These are phyloP conservation scores for Porphyrio hochstetteri DNA, from an alignment of 2,113 vertebrate genomes.

Conservation along the genomic window DNA sequence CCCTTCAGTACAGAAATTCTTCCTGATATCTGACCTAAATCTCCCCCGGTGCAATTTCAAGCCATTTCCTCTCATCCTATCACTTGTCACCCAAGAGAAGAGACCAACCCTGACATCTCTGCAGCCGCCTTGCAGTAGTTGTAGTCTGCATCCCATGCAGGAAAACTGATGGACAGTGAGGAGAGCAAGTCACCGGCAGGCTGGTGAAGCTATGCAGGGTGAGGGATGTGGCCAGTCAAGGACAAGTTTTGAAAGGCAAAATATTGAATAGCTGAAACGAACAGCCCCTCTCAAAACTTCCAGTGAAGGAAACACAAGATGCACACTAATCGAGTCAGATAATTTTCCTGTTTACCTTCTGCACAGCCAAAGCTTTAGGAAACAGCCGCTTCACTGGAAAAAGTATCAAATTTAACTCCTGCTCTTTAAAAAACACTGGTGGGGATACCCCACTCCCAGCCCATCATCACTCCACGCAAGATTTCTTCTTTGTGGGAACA, in stretches of 20 bases:
- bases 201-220: background rate
- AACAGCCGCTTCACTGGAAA: background rate
- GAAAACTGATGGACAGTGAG: background rate
- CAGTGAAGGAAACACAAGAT: background rate
- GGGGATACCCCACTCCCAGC: background rate
- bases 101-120: too few relatives aligned
- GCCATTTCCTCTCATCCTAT: too few relatives aligned
- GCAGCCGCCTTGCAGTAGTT: too few relatives aligned
- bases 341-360: conserved; percentile 1
- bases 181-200: background rate
- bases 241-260: background rate
- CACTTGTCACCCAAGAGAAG: too few relatives aligned
- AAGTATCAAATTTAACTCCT: background rate
- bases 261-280: background rate
- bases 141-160: background rate
- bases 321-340: background rate
- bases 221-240: rapidly evolving
- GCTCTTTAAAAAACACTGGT: background rate
- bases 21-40: too few relatives aligned
- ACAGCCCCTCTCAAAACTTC: background rate
- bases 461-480: background rate
- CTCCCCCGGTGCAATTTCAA: too few relatives aligned
- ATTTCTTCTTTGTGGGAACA: background rate
- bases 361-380: background rate
- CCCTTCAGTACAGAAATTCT: too few relatives aligned